Conservation (phyloP, 2,888 invertebrate genomes). For the Drosophila anomelani region DNA sequence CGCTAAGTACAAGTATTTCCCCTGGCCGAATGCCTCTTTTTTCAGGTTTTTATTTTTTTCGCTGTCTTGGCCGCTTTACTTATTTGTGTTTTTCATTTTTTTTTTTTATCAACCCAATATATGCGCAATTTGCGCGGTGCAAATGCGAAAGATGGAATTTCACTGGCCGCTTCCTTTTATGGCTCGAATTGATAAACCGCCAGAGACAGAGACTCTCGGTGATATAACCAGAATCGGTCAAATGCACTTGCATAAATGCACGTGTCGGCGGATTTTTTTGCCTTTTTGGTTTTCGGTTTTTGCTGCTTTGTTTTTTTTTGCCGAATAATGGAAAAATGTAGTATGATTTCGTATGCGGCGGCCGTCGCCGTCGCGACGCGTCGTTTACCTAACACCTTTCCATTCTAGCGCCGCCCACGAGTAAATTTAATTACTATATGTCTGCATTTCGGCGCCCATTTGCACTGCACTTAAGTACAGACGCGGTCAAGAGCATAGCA, state of each 20-base stretch:
- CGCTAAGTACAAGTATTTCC: slow-evolving; percentile 29
- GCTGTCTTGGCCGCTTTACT: slow-evolving; percentile 13
- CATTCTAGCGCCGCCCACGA: slow-evolving; percentile 22
- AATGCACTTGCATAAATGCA: slow-evolving; percentile 25
- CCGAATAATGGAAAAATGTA: slow-evolving; percentile 27
- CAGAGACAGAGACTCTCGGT: slow-evolving; percentile 2
- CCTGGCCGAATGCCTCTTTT: slow-evolving; percentile 22
- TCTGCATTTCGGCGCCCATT: slow-evolving; percentile 18
- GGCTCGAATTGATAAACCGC: slow-evolving; percentile 12
- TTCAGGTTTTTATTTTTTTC: slow-evolving; percentile 6
- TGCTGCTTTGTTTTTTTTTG: slow-evolving; percentile 18
- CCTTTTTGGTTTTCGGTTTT: neutral
- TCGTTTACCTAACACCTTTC: slow-evolving; percentile 21
- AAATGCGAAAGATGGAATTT: slow-evolving; percentile 30
- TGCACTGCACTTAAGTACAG: slow-evolving; percentile 12
- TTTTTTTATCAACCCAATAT: slow-evolving; percentile 20
- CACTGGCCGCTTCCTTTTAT: slow-evolving; percentile 26
- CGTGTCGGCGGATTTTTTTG: slow-evolving; percentile 48
- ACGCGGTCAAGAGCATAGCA: neutral
- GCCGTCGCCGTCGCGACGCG: slow-evolving; percentile 4
- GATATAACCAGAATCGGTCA: slow-evolving; percentile 24
- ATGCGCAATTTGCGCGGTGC: slow-evolving; percentile 16
- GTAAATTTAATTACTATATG: slow-evolving; percentile 30
- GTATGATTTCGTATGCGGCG: slow-evolving; percentile 11
- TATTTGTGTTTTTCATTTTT: neutral